Base-by-base conservation (phyloP, 2,888 invertebrate genomes). In the Eupithecia centaureata region DNA sequence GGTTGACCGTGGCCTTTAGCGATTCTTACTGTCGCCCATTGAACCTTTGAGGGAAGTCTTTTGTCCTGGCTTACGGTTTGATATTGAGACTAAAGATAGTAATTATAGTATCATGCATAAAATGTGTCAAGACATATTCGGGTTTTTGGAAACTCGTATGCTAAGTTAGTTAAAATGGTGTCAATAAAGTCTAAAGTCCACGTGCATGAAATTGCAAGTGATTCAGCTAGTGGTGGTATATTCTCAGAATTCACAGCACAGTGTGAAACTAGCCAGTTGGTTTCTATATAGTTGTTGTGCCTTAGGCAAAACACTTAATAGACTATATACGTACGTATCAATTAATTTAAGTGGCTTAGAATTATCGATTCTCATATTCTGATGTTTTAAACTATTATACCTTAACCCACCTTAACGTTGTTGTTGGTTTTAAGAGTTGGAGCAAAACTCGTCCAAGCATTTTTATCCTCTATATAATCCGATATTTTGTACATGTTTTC, bases 1-100 rank as follows among this genome's bases (percentile, higher is more conserved):
- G 54, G 8, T n/a, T 71, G 81, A 72, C 85, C 84, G 63, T 85
- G 85, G 80, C 85, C 84, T 85, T 85, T 72, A 60, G 62, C 63
- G 65, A 62, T 71, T 74, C 73, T 65, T 67, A 59, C 73, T 68
- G 71, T 68, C 76, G 83, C 77, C 77, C 76, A 72, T 66, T 71
- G 71, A 68, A 63, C 61, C 64, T 38, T 57, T 61, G 51, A 27
- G 27, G 15, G 13, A 52, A 27, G 25, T 27, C 5, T 27, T 51
- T 25, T 25, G 13, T 51, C 13, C 13, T 51, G 13, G 0, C 25
- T 51, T 18, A 51, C 51, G 51, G n/a, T 42, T 7, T 2, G 38
- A 38, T 18, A 42, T 42, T 42, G 18, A 18, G 42, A 18, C 8
- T 3, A 42, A 42, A 18, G 2, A n/a, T 38, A 38, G n/a, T 38